Evolutionary conservation across 2,113 vertebrate genomes (phyloP).

Genomic region (Cephalophus harveyi): DNA sequence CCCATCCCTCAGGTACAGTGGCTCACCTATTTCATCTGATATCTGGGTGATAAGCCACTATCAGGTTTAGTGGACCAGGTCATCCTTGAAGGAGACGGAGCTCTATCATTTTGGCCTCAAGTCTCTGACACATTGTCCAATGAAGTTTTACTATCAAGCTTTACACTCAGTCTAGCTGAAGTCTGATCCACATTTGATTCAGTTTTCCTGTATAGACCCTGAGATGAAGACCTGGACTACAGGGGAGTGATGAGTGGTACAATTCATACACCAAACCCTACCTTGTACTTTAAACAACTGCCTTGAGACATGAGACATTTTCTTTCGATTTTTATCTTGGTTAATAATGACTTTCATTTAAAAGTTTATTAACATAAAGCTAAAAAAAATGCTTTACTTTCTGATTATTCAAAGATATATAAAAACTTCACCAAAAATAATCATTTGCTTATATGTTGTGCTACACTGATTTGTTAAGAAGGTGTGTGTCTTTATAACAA

Average conservation of each 20-base stretch:
- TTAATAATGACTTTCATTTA: slow-evolving; percentile 56
- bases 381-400: slow-evolving; percentile 5
- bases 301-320: not conserved
- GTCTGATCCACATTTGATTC: not conserved
- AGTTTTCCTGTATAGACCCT: not conserved
- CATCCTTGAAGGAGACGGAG: not conserved
- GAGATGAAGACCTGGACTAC: not conserved
- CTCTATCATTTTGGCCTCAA: not conserved
- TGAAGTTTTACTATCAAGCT: not conserved
- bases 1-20: not conserved
- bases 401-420: slow-evolving; percentile 57
- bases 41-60: not conserved
- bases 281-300: not conserved
- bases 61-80: not conserved
- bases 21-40: not conserved
- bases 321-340: slow-evolving; percentile 19
- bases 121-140: not conserved
- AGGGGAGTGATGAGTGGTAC: not conserved
- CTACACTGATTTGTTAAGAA: slow-evolving; percentile 55
- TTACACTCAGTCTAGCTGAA: not conserved
- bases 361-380: slow-evolving; percentile 36
- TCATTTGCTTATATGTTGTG: slow-evolving; percentile 38
- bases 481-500: slow-evolving; percentile 33
- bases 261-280: not conserved
- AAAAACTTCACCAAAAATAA: slow-evolving; percentile 69